Base-by-base conservation (phyloP, 2,888 invertebrate genomes). In the Cancer borealis region DNA sequence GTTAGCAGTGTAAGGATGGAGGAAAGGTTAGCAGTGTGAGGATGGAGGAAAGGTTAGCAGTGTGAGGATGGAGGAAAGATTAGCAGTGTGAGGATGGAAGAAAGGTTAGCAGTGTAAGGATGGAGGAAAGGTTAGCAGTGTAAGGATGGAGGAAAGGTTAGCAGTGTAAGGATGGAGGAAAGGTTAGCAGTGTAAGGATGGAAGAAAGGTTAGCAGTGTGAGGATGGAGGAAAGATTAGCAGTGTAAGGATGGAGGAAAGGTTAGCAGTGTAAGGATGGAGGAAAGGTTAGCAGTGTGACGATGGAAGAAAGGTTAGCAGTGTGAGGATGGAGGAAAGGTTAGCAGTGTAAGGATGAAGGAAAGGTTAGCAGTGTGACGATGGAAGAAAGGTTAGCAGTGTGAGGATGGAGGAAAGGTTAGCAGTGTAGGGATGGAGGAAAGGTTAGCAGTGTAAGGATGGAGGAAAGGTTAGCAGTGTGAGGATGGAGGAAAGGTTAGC, bases 371-470 rank as follows among this genome's bases (percentile, higher is more conserved):
- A n/a, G 26, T 26, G 84, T 26, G 5, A n/a, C 4, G 84, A 84
- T 1, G 84, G 84, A 84, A 84, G 84, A 30, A 84, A 84, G 84
- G 84, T n/a, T n/a, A 21, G n/a, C n/a, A n/a, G n/a, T n/a, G n/a
- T n/a, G n/a, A n/a, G n/a, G n/a, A n/a, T n/a, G n/a, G n/a, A n/a
- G n/a, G n/a, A n/a, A n/a, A n/a, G 84, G 26, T n/a, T 12, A 30
- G 26, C 4, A 84, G 84, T 26, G 84, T 26, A 30, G 5, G 84
- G 26, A 10, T 12, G 84, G 84, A 84, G 84, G 30, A n/a, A n/a
- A n/a, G n/a, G n/a, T n/a, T n/a, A n/a, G n/a, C n/a, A n/a, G n/a
- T n/a, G n/a, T n/a, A n/a, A n/a, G n/a, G n/a, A n/a, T n/a, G n/a
- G n/a, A n/a, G n/a, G n/a, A n/a, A n/a, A n/a, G n/a, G n/a, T n/a